Evolutionary conservation across 2,113 vertebrate species (phyloP).

Genomic region (Amazona vittata): DNA sequence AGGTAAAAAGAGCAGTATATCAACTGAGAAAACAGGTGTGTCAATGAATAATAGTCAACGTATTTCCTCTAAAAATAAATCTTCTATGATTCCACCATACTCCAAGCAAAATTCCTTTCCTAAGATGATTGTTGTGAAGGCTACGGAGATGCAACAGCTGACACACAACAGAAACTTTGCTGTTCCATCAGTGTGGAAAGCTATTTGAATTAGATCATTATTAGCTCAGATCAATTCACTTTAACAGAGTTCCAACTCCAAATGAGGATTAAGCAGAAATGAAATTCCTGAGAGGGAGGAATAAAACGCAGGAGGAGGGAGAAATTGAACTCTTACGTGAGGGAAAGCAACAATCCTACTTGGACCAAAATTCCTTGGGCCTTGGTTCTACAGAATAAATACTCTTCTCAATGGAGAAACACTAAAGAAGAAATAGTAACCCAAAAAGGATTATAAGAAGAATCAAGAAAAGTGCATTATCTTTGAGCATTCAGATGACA

Average conservation of each 20-base stretch:
- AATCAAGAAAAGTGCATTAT: constrained; percentile 36
- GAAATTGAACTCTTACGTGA: background rate
- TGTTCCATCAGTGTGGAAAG: background rate
- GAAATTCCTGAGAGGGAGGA: constrained; percentile 13
- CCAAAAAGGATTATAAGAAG: constrained; percentile 47
- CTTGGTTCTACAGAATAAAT: constrained; percentile 14
- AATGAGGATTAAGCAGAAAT: background rate
- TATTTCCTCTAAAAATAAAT: constrained; percentile 22
- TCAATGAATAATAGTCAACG: background rate
- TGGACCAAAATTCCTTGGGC: constrained; percentile 30
- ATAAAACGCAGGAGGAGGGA: background rate
- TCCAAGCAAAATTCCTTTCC: constrained; percentile 3
- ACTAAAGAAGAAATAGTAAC: constrained; percentile 27
- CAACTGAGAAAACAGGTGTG: background rate
- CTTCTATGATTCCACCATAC: background rate
- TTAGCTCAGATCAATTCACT: background rate
- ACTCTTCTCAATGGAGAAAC: constrained; percentile 57
- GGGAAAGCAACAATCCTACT: background rate
- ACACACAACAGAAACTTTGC: background rate
- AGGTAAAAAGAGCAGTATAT: constrained; percentile 53
- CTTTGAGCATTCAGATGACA: background rate
- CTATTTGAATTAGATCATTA: background rate
- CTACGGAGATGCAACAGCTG: background rate
- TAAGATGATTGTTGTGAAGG: background rate
- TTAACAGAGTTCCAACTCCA: background rate